Base-by-base conservation (phyloP, 2,113 vertebrate species). In the Lagopus muta region DNA sequence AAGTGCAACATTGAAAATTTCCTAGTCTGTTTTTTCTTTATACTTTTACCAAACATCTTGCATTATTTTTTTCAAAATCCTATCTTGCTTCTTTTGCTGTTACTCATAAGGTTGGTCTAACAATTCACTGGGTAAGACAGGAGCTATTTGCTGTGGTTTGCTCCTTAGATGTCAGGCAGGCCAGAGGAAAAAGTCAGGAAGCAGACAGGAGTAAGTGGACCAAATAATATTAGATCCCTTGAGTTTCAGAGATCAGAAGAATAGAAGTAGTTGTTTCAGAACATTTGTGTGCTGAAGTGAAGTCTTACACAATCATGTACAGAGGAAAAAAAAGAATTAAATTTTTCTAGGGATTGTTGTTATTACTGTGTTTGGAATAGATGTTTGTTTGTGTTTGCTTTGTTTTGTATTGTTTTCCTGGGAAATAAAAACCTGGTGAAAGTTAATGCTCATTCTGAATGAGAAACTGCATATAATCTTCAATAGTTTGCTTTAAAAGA, bases 111-210 rank as follows among this genome's bases (percentile, higher is more conserved):
- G 25, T 73, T 16, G 12, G 14, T 62, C 48, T 45, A 83, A 76
- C 76, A 93, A 86, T 90, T 93, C 88, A 40, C 60, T 73, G 62
- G 36, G 57, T 50, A 66, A 82, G 64, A 71, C 72, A 83, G 40
- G n/a, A 77, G 60, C 34, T 77, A 48, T 86, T 93, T 94, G 58
- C 67, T 24, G 6, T 58, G 43, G 86, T 86, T 82, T 88, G 55
- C 50, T 90, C 13, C 50, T 82, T 70, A 80, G 60, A 61, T 5
- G 67, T 76, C 36, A 88, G 54, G 17, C 36, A 94, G 48, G 54
- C 30, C 66, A 27, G 47, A 87, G 55, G 10, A 62, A 74, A 76
- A 73, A 66, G 5, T 76, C 13, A 8, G 86, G 80, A 90, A 70
- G 5, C 15, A 88, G 76, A 50, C 24, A 70, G 40, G 10, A 93